phyloP scores from a whole-genome alignment of 2,113 vertebrate genomes.

The Beaufortia kweichowensis region DNA sequence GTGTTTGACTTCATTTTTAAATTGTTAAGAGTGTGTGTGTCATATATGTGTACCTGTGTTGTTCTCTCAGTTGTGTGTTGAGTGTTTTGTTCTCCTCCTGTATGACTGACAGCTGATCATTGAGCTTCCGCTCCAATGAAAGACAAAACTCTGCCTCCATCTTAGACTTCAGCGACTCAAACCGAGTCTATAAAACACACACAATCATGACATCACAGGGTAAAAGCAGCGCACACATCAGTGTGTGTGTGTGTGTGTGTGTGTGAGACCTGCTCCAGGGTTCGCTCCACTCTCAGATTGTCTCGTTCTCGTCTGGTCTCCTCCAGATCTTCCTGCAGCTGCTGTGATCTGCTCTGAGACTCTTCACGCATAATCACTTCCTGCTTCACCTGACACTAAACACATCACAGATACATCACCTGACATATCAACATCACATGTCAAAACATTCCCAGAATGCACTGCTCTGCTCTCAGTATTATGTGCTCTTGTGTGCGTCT shows the following conservation, averaged over 20 bases:
- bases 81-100: slow-evolving; percentile 71
- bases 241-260: not conserved
- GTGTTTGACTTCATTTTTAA: too few relatives aligned
- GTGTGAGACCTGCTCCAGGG: slow-evolving; percentile 70
- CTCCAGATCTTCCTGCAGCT: slow-evolving; percentile 71
- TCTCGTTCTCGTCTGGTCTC: slow-evolving; percentile 68
- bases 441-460: not conserved
- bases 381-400: slow-evolving; percentile 65
- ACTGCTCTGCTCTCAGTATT: too few relatives aligned
- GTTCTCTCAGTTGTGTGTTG: slow-evolving; percentile 66
- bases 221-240: not conserved
- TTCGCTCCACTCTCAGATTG: slow-evolving; percentile 71
- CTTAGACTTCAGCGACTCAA: slow-evolving; percentile 73
- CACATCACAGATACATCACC: not conserved
- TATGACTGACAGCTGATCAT: slow-evolving; percentile 62
- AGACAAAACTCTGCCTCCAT: slow-evolving; percentile 74
- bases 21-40: not conserved
- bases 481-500: slow-evolving; percentile 1
- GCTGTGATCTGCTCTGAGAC: slow-evolving; percentile 62
- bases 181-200: slow-evolving; percentile 59
- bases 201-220: not conserved
- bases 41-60: slow-evolving; percentile 69
- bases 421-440: not conserved
- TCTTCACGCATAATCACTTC: slow-evolving; percentile 56
- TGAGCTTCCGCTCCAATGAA: slow-evolving; percentile 72